These are phyloP conservation scores for Panthera tigris DNA, from an alignment of 2,113 vertebrate species.

Conservation along the genomic window DNA sequence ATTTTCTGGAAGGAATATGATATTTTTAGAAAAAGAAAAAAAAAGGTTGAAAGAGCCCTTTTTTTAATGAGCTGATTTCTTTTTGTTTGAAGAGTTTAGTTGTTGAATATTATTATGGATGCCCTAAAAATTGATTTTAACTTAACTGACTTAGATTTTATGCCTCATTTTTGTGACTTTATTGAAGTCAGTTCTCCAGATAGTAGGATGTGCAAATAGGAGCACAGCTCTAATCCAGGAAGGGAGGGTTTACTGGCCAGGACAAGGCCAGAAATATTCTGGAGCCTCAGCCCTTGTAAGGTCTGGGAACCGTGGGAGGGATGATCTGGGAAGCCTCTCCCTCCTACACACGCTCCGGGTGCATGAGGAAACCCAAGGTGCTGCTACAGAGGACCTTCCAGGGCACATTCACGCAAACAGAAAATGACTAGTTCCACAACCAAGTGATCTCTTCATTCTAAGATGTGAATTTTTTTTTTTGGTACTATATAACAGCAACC, in stretches of 20 bases:
- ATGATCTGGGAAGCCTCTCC: rapidly evolving
- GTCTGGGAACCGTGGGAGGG: rapidly evolving
- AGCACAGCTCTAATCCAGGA: neutral
- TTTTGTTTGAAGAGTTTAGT: neutral
- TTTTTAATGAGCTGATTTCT: neutral
- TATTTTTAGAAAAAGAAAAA: neutral
- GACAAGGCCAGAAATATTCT: neutral
- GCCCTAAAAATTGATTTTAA: neutral
- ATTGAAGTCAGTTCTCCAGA: neutral
- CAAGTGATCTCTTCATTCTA: neutral
- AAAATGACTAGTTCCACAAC: neutral
- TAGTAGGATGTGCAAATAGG: neutral
- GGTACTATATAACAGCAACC: neutral
- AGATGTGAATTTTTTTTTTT: neutral
- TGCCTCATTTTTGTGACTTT: neutral
- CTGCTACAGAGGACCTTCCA: neutral
- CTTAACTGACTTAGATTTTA: neutral
- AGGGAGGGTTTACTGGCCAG: neutral
- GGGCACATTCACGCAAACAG: neutral
- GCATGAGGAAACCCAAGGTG: rapidly evolving
- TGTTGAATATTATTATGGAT: neutral
- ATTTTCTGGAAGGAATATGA: neutral
- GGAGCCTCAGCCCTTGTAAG: neutral
- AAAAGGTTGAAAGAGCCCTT: neutral
- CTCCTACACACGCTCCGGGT: too few species aligned